These are phyloP conservation scores for Gulo gulo DNA, from an alignment of 2,113 vertebrate species.

Conservation along the genomic window DNA sequence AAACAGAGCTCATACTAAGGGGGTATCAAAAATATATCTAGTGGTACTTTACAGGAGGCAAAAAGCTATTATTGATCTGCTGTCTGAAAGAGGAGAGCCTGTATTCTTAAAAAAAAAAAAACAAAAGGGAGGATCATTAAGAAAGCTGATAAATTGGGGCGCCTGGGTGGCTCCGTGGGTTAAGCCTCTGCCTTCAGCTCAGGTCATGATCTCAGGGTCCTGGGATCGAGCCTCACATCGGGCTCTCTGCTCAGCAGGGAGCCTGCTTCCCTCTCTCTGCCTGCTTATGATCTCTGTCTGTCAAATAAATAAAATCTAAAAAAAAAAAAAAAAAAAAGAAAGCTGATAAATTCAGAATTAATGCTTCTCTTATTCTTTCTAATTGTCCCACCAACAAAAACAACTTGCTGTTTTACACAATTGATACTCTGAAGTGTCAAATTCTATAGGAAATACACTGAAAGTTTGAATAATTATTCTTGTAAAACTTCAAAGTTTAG, in stretches of 20 bases:
- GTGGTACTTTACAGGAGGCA: background rate
- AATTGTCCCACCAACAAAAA: background rate
- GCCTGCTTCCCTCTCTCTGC: no score
- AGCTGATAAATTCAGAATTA: background rate
- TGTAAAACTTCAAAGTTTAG: background rate
- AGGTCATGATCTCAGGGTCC: no score
- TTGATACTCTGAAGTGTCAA: background rate
- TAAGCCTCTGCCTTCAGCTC: no score
- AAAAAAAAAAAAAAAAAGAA: background rate
- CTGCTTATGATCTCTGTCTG: no score
- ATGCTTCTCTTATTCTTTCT: background rate
- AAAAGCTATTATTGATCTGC: background rate
- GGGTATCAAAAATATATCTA: background rate
- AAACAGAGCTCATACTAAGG: background rate
- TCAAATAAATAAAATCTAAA: no score
- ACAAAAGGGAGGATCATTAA: background rate
- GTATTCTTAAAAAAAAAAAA: background rate
- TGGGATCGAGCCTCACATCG: no score
- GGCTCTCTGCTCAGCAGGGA: no score
- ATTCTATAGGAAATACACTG: background rate
- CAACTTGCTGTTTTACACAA: background rate
- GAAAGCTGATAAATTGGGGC: no score
- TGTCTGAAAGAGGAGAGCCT: background rate
- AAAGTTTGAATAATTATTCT: background rate
- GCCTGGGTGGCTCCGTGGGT: no score